Base-by-base conservation (phyloP, 2,113 vertebrate species). In the Centrocercus urophasianus region DNA sequence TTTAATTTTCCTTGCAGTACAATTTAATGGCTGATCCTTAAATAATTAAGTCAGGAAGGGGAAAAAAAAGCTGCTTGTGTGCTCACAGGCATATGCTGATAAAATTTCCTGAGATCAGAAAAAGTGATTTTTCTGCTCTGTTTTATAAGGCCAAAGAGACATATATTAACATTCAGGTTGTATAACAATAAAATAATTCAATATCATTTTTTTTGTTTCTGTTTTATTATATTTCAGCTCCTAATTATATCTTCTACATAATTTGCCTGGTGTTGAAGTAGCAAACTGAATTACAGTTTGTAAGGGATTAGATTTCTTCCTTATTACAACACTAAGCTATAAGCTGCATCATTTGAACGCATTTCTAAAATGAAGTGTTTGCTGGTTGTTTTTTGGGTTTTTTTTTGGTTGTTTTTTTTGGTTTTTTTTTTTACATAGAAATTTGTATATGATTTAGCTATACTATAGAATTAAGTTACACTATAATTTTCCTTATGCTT, bases 211-310 rank as follows among this genome's bases (percentile, higher is more conserved):
- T 89, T 69, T 32, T 40, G 5, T 21, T 88, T 89, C 65, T 32
- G 45, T 79, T 76, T 66, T 75, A 75, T 86, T 88, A 11, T 47
- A 78, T 78, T 89, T 83, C 63, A 69, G 6, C 18, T 78, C 4
- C 24, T 72, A 56, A 89, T 75, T 91, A 65, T 45, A 83, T 69
- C 8, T 67, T 87, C 76, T 66, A 78, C 50, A 22, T 54, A 34
- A 69, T 86, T 83, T 83, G 1, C 20, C 34, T 86, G 40, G 18
- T 75, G 80, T 71, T 95, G 57, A 91, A 81, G 81, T 25, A 83
- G 12, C 28, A 93, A 80, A 93, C 10, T 52, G 43, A 93, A 83
- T 94, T 94, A 77, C 21, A 61, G 30, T 81, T 78, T 94, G 12
- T 59, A 81, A 90, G 24, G 1, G 18, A 93, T 94, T 40, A 57